A percentile compares a stretch with the other conserved stretches of the same genome.
Evolutionary conservation across 2,797 vertebrate species (phyloP).

Genomic region (Lacerta viridis): DNA sequence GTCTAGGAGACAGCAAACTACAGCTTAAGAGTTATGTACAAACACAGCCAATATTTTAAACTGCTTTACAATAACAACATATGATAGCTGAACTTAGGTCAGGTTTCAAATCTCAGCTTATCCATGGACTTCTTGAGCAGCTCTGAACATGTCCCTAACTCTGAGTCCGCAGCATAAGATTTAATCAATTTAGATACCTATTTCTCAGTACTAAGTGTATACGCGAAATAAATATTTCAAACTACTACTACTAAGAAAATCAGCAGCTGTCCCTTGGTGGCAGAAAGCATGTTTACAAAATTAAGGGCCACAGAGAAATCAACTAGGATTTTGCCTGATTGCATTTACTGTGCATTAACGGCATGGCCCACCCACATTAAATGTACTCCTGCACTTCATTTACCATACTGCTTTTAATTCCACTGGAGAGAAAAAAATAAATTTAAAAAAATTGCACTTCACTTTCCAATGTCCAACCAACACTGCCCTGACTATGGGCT

Average conservation of each 20-base stretch:
- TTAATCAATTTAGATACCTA: background rate
- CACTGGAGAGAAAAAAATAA: background rate
- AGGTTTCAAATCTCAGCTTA: background rate
- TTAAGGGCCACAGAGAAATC: background rate
- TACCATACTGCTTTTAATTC: background rate
- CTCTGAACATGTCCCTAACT: background rate
- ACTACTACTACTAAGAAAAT: background rate
- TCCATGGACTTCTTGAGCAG: background rate
- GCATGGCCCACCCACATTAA: background rate
- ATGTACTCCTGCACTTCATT: background rate
- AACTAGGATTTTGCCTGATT: background rate
- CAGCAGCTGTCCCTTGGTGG: background rate
- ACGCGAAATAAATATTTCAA: background rate
- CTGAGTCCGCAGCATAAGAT: background rate
- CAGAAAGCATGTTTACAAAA: background rate
- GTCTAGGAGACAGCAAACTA: no score
- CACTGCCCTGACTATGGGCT: background rate
- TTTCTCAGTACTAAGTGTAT: background rate
- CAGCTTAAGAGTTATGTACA: no score
- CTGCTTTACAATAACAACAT: no score
- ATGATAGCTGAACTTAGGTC: background rate
- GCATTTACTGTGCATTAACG: background rate
- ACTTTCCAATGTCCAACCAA: background rate
- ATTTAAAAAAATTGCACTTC: background rate
- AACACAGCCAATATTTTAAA: no score